phyloP scores from a whole-genome alignment of 2,113 vertebrate species.

The Seriola rivoliana region DNA sequence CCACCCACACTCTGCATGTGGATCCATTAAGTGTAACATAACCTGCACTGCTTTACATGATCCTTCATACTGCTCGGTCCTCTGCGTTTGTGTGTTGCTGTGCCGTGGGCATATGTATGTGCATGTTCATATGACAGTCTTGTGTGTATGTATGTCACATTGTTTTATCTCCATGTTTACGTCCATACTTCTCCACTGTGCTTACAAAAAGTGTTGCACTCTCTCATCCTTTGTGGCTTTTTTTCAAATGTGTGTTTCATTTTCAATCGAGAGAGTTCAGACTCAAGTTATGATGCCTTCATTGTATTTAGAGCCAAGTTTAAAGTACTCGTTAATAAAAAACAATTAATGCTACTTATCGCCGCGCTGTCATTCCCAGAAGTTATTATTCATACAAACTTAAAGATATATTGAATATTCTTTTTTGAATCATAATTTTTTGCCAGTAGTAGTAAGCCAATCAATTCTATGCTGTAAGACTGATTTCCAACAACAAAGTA shows the following conservation, averaged over 20 bases:
- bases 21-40: conserved; percentile 6
- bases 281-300: not conserved
- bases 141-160: not conserved
- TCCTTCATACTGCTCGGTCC: not conserved
- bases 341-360: not conserved
- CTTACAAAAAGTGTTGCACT: not conserved
- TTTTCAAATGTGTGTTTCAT: not conserved
- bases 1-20: not conserved
- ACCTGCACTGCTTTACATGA: not conserved
- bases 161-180: not conserved
- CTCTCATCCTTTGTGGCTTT: not conserved
- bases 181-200: not conserved
- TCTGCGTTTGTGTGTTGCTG: not conserved
- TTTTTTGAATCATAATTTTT: not conserved
- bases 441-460: not conserved
- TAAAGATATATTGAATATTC: not conserved
- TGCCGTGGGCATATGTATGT: not conserved
- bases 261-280: not conserved
- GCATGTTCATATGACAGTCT: not conserved
- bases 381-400: too few species aligned
- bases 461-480: not conserved
- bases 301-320: not conserved
- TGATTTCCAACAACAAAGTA: not conserved
- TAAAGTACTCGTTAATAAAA: not conserved
- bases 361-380: not conserved